A percentile compares a stretch with the other conserved stretches of the same genome.
Conservation (phyloP, 2,888 invertebrate genomes). For the Amblyjoppa proteus region DNA sequence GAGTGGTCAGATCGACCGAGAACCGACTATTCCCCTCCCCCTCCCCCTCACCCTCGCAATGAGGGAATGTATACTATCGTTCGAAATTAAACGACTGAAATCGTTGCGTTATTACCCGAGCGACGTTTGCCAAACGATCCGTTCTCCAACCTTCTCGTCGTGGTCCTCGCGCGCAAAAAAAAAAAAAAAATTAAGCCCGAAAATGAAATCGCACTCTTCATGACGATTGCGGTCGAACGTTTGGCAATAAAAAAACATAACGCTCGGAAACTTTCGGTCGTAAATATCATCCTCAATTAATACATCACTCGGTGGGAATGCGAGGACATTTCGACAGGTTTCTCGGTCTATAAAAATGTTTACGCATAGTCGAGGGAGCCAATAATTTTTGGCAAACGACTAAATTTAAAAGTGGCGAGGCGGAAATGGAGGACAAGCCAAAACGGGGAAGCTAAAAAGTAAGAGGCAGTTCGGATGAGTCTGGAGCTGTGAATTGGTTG, state of each 20-base stretch:
- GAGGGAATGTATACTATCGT: conserved; percentile 65
- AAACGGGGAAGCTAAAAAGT: neutral
- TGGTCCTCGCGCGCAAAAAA: neutral
- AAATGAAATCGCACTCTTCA: neutral
- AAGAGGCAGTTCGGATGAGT: neutral
- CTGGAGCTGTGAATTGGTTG: neutral
- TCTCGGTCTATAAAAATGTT: conserved; percentile 15
- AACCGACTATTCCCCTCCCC: conserved; percentile 61
- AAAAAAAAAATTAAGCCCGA: neutral
- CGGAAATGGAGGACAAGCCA: neutral
- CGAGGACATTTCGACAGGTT: conserved; percentile 14
- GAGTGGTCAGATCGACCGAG: conserved; percentile 28
- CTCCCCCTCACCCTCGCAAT: conserved; percentile 74
- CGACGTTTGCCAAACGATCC: conserved; percentile 42
- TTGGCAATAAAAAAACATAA: conserved; percentile 12
- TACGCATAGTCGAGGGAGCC: neutral
- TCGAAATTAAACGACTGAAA: conserved; percentile 80
- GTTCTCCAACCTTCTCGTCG: neutral
- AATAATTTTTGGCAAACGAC: neutral
- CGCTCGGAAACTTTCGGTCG: neutral
- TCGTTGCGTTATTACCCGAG: conserved; percentile 75
- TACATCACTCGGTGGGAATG: conserved; percentile 9
- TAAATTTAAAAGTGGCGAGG: neutral
- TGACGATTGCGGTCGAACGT: conserved; percentile 9
- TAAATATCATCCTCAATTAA: conserved; percentile 16